Evolutionary conservation across 2,797 vertebrate genomes (phyloP).

Genomic region (Bufotes viridis): DNA sequence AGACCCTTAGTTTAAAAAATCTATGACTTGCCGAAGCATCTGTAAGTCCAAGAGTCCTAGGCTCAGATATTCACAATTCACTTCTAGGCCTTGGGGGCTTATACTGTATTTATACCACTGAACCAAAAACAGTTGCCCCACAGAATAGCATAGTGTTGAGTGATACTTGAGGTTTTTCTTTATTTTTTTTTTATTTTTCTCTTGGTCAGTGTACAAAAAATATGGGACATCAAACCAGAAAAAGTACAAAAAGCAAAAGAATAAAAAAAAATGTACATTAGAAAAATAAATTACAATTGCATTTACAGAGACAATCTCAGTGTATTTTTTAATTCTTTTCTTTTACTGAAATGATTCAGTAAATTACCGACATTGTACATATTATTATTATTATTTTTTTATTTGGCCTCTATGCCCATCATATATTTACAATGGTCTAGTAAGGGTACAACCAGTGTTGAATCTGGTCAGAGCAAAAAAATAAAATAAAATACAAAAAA

Average conservation of each 20-base stretch:
- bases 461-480: conserved; percentile 2
- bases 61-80: neutral
- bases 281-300: conserved; percentile 47
- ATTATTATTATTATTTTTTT: too few species aligned
- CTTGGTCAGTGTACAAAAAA: conserved; percentile 46
- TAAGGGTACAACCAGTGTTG: neutral
- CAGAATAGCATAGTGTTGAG: conserved; percentile 36
- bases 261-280: conserved; percentile 41
- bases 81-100: neutral
- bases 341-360: neutral
- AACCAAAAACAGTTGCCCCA: neutral
- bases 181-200: conserved; percentile 36
- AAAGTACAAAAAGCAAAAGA: conserved; percentile 37
- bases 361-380: conserved; percentile 15
- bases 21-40: neutral
- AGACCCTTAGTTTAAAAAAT: neutral
- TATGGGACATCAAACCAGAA: conserved; percentile 47
- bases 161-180: conserved; percentile 23
- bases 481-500: neutral
- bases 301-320: conserved; percentile 29
- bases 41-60: neutral
- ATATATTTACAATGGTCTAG: conserved; percentile 31
- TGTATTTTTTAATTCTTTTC: neutral
- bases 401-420: conserved; percentile 19
- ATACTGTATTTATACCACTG: neutral